Conservation (phyloP, 2,113 vertebrate species). For the Strix aluco region DNA sequence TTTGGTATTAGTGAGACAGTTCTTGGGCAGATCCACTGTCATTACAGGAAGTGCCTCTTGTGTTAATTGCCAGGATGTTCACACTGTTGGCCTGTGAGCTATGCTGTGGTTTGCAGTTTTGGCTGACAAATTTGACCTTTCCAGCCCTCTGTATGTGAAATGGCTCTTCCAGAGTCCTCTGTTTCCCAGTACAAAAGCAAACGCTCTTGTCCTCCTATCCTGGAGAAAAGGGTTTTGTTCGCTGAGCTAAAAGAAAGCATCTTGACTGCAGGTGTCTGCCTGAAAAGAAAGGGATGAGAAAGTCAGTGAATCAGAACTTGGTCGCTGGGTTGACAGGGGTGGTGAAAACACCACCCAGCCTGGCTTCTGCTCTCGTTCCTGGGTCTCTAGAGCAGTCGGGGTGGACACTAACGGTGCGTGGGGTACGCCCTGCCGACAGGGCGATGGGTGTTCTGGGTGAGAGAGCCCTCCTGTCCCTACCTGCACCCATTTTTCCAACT, state of each 20-base stretch:
- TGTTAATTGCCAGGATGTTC: background rate
- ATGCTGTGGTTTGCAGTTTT: background rate
- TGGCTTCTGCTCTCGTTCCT: background rate
- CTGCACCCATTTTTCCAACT: background rate
- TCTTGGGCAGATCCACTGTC: background rate
- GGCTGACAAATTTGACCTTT: background rate
- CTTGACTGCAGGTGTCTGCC: background rate
- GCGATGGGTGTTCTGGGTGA: accelerated
- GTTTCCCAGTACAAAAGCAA: background rate
- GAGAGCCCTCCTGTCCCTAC: background rate
- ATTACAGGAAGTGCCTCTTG: background rate
- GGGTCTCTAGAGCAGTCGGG: background rate
- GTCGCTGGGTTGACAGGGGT: background rate
- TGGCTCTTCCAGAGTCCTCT: background rate
- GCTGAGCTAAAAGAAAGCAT: background rate
- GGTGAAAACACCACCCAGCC: background rate
- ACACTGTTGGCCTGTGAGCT: background rate
- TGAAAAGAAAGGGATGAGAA: background rate
- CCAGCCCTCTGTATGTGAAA: background rate
- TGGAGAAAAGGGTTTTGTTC: background rate
- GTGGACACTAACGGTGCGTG: background rate
- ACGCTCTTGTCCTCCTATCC: background rate
- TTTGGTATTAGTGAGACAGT: background rate
- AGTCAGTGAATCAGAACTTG: background rate
- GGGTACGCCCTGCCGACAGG: background rate